A percentile compares a stretch with the other conserved stretches of the same genome.
These are phyloP conservation scores for Miichthys miiuy DNA, from an alignment of 2,797 vertebrate species.

Conservation along the genomic window DNA sequence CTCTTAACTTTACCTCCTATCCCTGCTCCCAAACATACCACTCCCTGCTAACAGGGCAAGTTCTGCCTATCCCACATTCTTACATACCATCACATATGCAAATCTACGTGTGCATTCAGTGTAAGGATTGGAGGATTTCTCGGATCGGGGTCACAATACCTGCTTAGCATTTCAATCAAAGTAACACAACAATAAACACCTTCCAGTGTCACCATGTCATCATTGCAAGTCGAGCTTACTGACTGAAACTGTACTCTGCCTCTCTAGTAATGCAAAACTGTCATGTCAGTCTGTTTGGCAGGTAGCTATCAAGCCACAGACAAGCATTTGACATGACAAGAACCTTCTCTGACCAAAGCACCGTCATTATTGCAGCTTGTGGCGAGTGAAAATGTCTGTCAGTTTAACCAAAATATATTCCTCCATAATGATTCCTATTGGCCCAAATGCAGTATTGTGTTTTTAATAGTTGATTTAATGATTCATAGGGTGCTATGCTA, in stretches of 20 bases:
- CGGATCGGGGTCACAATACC: not conserved
- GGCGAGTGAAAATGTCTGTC: not conserved
- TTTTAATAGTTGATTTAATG: no score
- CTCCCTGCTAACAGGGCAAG: conserved; percentile 3
- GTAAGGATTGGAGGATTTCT: no score
- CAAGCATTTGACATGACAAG: not conserved
- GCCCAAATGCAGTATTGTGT: not conserved
- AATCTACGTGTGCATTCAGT: not conserved
- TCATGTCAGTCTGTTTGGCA: not conserved
- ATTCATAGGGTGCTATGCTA: no score
- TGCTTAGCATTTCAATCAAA: not conserved
- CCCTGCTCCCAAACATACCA: conserved; percentile 15
- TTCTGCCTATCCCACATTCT: conserved; percentile 19
- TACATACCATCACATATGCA: conserved; percentile 5
- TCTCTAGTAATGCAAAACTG: not conserved
- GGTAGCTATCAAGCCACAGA: not conserved
- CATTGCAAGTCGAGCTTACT: not conserved
- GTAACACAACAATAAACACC: not conserved
- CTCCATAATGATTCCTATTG: not conserved
- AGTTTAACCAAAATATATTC: not conserved
- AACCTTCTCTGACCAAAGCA: not conserved
- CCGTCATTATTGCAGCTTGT: not conserved
- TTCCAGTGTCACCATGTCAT: not conserved
- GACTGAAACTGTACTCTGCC: not conserved
- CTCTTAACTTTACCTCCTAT: not conserved